Percentiles rank a stretch among this genome's conserved stretches.
phyloP scores from a whole-genome alignment of 1,140 invertebrate species.

The Watersipora subatra region DNA sequence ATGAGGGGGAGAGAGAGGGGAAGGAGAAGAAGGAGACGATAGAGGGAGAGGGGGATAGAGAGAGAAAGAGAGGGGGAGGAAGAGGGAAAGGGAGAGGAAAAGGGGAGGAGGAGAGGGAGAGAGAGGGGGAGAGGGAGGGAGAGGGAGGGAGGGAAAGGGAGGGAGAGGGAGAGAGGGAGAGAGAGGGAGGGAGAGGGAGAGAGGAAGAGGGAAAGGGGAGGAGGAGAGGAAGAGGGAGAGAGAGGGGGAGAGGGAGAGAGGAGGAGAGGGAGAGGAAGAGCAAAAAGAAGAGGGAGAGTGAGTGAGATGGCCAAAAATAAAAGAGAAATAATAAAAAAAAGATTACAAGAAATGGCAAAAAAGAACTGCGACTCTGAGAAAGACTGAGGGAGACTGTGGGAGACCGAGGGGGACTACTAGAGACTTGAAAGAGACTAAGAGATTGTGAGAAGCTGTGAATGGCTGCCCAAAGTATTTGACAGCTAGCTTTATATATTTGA shows the following conservation, averaged over 20 bases:
- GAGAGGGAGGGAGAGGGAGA: background rate
- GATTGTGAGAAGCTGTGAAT: too few relatives aligned
- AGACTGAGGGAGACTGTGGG: background rate
- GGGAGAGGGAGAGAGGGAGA: conserved; percentile 3
- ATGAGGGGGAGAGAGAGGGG: conserved; percentile 7
- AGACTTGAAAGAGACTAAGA: too few relatives aligned
- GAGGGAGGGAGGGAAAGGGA: background rate
- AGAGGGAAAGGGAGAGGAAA: conserved; percentile 4
- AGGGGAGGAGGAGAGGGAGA: conserved; percentile 7
- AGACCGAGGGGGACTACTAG: background rate
- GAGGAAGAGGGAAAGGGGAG: conserved; percentile 4
- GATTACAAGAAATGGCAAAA: conserved; percentile 6
- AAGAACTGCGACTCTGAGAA: background rate
- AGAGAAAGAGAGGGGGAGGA: conserved; percentile 4
- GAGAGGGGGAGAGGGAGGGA: conserved; percentile 13
- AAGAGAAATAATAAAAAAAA: conserved; percentile 6
- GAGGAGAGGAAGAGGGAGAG: conserved; percentile 1
- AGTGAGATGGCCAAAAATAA: conserved; percentile 2
- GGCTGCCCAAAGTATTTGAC: too few relatives aligned
- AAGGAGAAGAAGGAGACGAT: conserved; percentile 7
- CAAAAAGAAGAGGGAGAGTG: conserved; percentile 6
- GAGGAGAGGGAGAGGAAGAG: background rate
- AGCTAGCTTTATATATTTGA: too few relatives aligned
- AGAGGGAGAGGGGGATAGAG: conserved; percentile 6
- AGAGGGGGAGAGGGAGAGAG: background rate